Conservation (phyloP, 2,113 vertebrate genomes). For the Oreotrochilus melanogaster region DNA sequence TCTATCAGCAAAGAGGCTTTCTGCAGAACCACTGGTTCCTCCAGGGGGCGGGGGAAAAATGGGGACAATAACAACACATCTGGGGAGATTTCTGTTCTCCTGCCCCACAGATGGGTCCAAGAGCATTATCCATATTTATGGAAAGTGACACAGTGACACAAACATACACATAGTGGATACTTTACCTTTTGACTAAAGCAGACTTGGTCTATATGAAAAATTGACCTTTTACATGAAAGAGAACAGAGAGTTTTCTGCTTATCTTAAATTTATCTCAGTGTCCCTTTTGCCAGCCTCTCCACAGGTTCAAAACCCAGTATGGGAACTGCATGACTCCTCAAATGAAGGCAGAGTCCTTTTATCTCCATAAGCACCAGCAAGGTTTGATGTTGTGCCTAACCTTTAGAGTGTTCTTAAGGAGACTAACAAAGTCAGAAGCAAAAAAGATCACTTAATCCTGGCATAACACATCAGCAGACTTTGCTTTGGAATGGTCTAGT, state of each 20-base stretch:
- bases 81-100: background rate
- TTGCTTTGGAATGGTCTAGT: background rate
- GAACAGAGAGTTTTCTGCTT: background rate
- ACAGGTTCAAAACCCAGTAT: background rate
- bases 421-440: background rate
- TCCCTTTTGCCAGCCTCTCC: background rate
- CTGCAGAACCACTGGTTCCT: background rate
- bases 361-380: background rate
- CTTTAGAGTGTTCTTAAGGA: conserved; percentile 44
- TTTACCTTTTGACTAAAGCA: conserved; percentile 9
- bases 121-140: background rate
- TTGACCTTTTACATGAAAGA: background rate
- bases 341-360: background rate
- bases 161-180: background rate
- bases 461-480: background rate
- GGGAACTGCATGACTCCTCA: background rate
- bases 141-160: background rate
- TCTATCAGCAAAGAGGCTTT: background rate
- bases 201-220: background rate
- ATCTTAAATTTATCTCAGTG: background rate
- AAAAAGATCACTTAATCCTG: conserved; percentile 1
- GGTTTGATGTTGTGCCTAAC: conserved; percentile 45
- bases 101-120: background rate
- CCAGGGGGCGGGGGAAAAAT: background rate
- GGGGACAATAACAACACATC: background rate